Conservation (phyloP, 1,140 invertebrate species). For the Caerostris darwini region DNA sequence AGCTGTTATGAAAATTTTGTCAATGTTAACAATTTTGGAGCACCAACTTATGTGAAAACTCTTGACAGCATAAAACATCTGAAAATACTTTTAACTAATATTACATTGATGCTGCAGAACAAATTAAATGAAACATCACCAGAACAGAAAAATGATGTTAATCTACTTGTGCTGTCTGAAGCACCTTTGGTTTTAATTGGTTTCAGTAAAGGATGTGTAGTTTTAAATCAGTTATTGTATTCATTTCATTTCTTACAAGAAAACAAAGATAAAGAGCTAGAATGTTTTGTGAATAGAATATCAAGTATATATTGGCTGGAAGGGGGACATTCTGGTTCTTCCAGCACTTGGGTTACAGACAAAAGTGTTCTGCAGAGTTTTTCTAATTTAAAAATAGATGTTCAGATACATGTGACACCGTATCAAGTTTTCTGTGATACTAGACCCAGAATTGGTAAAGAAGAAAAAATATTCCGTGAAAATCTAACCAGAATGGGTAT, state of each 20-base stretch:
- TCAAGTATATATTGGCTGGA: conserved; percentile 92
- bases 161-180: background rate
- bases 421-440: conserved; percentile 89
- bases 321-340: conserved; percentile 91
- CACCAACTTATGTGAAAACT: conserved; percentile 87
- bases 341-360: conserved; percentile 92
- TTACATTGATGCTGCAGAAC: background rate
- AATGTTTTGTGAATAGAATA: conserved; percentile 80
- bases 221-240: conserved; percentile 93
- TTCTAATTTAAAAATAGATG: conserved; percentile 86
- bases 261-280: conserved; percentile 29
- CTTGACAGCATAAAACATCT: conserved; percentile 87
- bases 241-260: conserved; percentile 86
- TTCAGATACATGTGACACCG: conserved; percentile 90
- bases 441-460: conserved; percentile 90
- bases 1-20: conserved; percentile 95
- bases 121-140: background rate
- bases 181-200: conserved; percentile 86
- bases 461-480: conserved; percentile 89
- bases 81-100: conserved; percentile 75
- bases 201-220: conserved; percentile 95
- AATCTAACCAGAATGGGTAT: conserved; percentile 86
- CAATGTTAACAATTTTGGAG: conserved; percentile 87
- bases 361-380: conserved; percentile 87
- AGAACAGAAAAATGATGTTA: background rate